phyloP scores from a whole-genome alignment of 2,797 vertebrate genomes.

The Vireo griseus region DNA sequence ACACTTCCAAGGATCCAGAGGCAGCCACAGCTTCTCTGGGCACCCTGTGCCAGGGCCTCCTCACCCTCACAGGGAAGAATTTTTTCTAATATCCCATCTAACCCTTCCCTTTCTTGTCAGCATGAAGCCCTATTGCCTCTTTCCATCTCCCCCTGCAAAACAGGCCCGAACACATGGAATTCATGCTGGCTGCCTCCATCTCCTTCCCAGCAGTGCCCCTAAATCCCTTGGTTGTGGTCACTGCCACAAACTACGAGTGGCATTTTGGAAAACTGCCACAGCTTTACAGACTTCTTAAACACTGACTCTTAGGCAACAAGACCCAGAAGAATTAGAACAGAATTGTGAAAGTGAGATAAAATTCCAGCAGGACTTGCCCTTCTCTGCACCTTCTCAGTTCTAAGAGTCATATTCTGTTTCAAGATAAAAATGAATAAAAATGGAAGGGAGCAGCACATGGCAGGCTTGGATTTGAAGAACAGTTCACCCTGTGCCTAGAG shows the following conservation, averaged over 20 bases:
- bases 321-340: background rate
- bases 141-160: background rate
- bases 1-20: background rate
- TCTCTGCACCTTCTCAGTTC: background rate
- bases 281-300: background rate
- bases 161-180: background rate
- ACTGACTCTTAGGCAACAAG: background rate
- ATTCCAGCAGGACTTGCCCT: background rate
- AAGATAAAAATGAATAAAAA: background rate
- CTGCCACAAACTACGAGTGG: background rate
- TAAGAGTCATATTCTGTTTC: background rate
- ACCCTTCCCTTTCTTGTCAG: background rate
- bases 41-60: rapidly evolving
- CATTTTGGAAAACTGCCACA: background rate
- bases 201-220: background rate
- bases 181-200: background rate
- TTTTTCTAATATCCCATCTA: background rate
- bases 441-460: background rate
- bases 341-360: background rate
- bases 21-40: background rate
- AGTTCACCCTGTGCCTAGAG: background rate
- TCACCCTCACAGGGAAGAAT: background rate
- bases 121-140: background rate
- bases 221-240: background rate
- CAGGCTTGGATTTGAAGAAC: background rate